Conservation (phyloP, 2,797 vertebrate species). For the Eremophila alpestris region DNA sequence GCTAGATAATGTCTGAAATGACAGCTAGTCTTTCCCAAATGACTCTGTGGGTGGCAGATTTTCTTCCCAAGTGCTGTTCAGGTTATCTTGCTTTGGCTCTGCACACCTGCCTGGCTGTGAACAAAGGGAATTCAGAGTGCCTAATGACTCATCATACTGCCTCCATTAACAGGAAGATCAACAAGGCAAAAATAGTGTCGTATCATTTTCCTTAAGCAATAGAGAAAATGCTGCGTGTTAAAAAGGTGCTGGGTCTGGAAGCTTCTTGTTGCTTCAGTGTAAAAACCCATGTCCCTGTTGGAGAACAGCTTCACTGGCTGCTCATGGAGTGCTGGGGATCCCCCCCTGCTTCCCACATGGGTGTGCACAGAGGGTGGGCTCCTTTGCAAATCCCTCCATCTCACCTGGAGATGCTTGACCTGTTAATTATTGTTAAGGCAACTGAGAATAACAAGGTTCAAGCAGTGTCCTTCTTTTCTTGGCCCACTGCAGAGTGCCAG, state of each 20-base stretch:
- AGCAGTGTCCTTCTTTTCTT: background rate
- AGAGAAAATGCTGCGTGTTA: background rate
- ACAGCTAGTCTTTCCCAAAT: background rate
- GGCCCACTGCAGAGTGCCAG: background rate
- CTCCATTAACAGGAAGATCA: background rate
- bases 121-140: background rate
- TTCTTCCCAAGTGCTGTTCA: background rate
- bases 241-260: background rate
- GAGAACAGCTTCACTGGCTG: background rate
- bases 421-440: background rate
- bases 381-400: background rate
- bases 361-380: background rate
- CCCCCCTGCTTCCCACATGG: background rate
- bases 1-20: background rate
- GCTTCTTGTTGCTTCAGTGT: background rate
- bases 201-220: background rate
- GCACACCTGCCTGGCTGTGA: background rate
- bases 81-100: background rate
- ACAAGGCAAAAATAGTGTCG: background rate
- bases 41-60: background rate
- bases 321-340: rapidly evolving
- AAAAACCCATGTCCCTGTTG: background rate
- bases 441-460: background rate
- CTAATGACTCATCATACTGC: background rate
- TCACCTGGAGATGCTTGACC: background rate